Evolutionary conservation across 2,888 invertebrate genomes (phyloP), one percentile per base, ranked within the genome.

Genomic region (Harpalus rubripes): DNA sequence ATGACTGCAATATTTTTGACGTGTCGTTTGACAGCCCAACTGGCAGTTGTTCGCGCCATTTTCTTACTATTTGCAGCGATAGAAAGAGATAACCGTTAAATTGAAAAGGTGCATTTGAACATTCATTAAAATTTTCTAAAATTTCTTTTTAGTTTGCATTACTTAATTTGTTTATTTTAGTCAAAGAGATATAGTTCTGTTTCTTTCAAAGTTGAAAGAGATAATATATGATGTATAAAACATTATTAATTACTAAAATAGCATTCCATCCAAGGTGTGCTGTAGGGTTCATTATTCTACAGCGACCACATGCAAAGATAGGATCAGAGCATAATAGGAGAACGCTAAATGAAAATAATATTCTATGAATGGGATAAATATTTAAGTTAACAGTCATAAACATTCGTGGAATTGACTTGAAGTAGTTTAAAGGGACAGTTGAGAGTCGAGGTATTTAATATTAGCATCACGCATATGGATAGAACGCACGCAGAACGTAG

Each of bases 351-450:
- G 44, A 52, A 52, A 52, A 52, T 32, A 32, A 32, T 12, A 52
- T 12, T 12, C 26, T 12, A 63, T 22, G 10, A 63, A 63, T 12
- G 26, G 26, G 63, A 63, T 63, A 63, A 63, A 63, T 18, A 63
- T 63, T 63, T 22, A 26, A 63, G 26, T 52, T 26, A 63, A 16
- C 63, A 22, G 63, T 63, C 22, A 59, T 18, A 59, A 63, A 63
- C 18, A 63, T 63, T 18, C 10, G 15, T 12, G 8, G 41, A 74
- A 74, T 74, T 44, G 41, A 74, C 41, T 44, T 44, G 72, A 44
- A 44, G 41, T 44, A 41, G 72, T 74, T 68, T 74, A 74, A 74
- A 74, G 72, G 44, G 72, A 74, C 72, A 74, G 72, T 16, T 44
- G 44, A 52, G 44, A 52, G 44, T 52, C 0, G 18, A 18, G 18